Base-by-base conservation (phyloP, 2,888 invertebrate genomes). In the Mimachlamys varia region DNA sequence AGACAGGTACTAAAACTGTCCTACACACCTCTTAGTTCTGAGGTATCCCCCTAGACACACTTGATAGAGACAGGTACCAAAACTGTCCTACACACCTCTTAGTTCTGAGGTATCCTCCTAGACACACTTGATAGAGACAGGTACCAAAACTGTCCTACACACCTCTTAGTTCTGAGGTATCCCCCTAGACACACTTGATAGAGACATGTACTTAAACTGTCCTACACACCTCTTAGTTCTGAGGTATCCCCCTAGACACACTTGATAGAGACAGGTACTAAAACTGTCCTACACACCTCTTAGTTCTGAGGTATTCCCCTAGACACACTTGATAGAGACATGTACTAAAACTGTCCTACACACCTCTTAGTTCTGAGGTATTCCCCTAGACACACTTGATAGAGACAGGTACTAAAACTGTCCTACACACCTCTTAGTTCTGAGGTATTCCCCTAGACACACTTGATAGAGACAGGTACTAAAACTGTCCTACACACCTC, bases 121-220 rank as follows among this genome's bases (percentile, higher is more conserved):
- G n/a, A n/a, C n/a, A n/a, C n/a, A n/a, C n/a, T n/a, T 44, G 94
- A 95, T 94, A 22, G 92, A 94, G 87, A 94, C 93, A 92, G 95
- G 95, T 95, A 90, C 19, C n/a, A n/a, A n/a, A n/a, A n/a, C n/a
- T 62, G 22, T 62, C 62, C 17, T n/a, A 62, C 22, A 62, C 22
- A 22, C 62, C 44, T 44, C 44, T 7, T 44, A 44, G 44, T 44
- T 44, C 7, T 5, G 44, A 7, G 44, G 44, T 44, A 95, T 96
- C 33, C 96, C 96, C 22, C 95, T 95, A 91, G 95, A 96, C 90
- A 90, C 93, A 15, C n/a, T 96, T 95, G 94, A 95, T 94, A 22
- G 92, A 94, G 87, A 94, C 93, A 92, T 95, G 95, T 95, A 90
- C 19, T 62, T n/a, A n/a, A n/a, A n/a, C n/a, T n/a, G 22, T 62